These are phyloP conservation scores for Mirza zaza DNA, from an alignment of 2,113 vertebrate species.

Conservation along the genomic window DNA sequence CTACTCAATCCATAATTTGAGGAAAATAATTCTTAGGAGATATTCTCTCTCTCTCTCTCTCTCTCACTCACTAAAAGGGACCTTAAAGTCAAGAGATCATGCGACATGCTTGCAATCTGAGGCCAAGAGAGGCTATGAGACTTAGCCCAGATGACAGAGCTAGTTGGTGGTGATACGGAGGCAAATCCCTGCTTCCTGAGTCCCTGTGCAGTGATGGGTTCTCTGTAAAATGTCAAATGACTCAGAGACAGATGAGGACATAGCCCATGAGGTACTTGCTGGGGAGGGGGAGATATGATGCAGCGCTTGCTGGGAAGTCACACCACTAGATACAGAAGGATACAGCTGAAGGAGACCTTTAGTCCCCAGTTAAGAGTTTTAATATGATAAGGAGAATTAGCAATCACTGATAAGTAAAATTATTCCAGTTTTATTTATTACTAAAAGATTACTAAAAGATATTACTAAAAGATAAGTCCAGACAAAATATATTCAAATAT, in stretches of 20 bases:
- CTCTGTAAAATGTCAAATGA: neutral
- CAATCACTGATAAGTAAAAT: neutral
- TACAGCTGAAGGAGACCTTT: neutral
- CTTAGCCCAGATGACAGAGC: constrained; percentile 14
- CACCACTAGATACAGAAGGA: neutral
- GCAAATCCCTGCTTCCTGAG: neutral
- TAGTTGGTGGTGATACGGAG: neutral
- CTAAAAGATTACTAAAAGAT: constrained; percentile 27
- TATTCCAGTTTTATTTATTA: constrained; percentile 19
- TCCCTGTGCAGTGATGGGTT: neutral
- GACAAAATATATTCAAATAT: neutral
- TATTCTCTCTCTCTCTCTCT: neutral
- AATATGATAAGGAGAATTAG: neutral
- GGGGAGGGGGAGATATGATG: neutral
- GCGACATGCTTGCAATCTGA: neutral
- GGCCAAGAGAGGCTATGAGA: neutral
- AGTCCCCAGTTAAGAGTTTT: neutral
- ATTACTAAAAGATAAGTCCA: neutral
- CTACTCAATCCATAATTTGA: neutral
- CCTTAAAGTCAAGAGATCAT: neutral
- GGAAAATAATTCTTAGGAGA: neutral
- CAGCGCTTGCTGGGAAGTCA: neutral
- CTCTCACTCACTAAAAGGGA: neutral
- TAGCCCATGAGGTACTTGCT: neutral
- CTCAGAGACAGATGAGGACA: neutral